Evolutionary conservation across 2,888 invertebrate species (phyloP), one percentile per base, ranked within the genome.

Genomic region (Mythimna impura): DNA sequence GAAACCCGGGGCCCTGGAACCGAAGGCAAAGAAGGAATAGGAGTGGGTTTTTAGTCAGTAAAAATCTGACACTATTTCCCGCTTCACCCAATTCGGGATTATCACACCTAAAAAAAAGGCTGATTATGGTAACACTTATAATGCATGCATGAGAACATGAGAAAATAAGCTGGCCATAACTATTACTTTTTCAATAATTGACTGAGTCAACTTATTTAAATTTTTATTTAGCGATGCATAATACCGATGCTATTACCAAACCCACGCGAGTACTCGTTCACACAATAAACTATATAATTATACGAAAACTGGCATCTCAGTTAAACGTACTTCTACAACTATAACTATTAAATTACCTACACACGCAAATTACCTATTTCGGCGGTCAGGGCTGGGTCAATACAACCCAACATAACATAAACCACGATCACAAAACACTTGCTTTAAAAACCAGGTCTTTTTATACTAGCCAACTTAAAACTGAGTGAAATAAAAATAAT

Each of bases 301-400:
- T 86, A 86, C 84, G 79, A 83, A 88, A 87, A 86, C 87, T 75
- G 80, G 84, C 87, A 90, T 90, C 88, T 87, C 85, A 74, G 79
- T 82, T 78, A 76, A 78, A 78, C 71, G 81, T 86, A 73, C 80
- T 71, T 79, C 73, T 68, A 77, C 82, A 86, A 89, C 90, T 87
- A 90, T 91, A 85, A 89, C 90, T 88, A 91, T 92, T 91, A 90
- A 88, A 87, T 85, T 85, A 22, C 61, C 40, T 40, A 78, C 86
- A 89, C 93, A 93, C 93, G 93, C 93, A 90, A 93, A 89, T 87
- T 86, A 88, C 92, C 91, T 92, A 92, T 93, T 93, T 93, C 91
- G 92, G 91, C 87, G 91, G 91, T 91, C 92, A 92, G 86, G 91
- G 91, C 86, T 92, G 87, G 93, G 93, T 93, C 93, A 93, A 72